phyloP scores from a whole-genome alignment of 92 coral and sea anemone genomes.

The Galaxea fascicularis region DNA sequence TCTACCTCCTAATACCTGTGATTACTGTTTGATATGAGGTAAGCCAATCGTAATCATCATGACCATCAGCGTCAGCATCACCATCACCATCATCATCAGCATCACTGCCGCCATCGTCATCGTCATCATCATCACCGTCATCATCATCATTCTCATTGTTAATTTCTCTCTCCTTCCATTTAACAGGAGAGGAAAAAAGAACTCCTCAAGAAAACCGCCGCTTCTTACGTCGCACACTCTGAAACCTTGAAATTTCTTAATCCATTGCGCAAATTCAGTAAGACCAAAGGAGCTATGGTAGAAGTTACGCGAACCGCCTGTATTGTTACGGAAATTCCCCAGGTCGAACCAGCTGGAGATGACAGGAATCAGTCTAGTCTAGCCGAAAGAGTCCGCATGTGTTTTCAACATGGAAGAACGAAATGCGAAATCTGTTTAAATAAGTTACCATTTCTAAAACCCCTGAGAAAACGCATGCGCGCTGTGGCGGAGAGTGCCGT shows the following conservation, averaged over 20 bases:
- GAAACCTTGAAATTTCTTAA: constrained; percentile 62
- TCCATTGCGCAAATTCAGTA: constrained; percentile 49
- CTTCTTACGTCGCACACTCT: constrained; percentile 73
- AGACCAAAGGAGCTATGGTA: constrained; percentile 13
- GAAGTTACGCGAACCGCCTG: constrained; percentile 30
- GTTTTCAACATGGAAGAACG: constrained; percentile 1
- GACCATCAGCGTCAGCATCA: no score
- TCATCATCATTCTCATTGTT: no score
- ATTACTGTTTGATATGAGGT: no score
- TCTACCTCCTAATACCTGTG: no score
- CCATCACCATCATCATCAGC: no score
- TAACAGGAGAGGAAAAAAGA: constrained; percentile 68
- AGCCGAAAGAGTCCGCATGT: neutral
- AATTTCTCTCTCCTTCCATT: neutral
- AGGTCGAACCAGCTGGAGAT: constrained; percentile 7
- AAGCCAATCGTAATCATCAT: no score
- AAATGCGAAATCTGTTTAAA: neutral
- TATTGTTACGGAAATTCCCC: constrained; percentile 32
- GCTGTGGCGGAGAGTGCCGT: constrained; percentile 30
- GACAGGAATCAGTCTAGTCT: neutral
- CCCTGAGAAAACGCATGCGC: constrained; percentile 34
- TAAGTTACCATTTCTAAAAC: constrained; percentile 36
- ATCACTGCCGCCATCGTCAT: no score
- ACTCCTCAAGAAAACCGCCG: constrained; percentile 73
- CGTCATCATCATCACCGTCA: no score